Evolutionary conservation across 2,797 vertebrate genomes (phyloP), one percentile per base, ranked within the genome.

Genomic region (Rhinichthys osculus): DNA sequence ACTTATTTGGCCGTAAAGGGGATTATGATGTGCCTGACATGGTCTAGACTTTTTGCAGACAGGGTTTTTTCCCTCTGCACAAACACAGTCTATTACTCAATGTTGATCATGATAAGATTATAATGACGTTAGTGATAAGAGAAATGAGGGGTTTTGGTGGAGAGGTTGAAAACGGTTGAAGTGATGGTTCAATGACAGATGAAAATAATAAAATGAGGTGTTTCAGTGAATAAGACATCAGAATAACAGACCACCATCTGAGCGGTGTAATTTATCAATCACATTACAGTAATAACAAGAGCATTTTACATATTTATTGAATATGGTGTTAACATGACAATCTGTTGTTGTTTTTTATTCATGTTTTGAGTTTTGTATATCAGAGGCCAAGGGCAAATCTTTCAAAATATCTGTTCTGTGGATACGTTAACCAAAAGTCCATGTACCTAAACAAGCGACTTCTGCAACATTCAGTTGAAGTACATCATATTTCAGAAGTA

Each of bases 41-140:
- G 19, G 71, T 50, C 27, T 78, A 35, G 73, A 84, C 35, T 33
- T 67, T 47, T 78, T 77, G 35, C n/a, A 40, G 62, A 77, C 23
- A 27, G 10, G 11, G 9, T 79, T 72, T 62, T 38, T 85, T 73
- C 2, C 40, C 52, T 80, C 52, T 72, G 40, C 30, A 50, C 40
- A 79, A 50, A 64, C 35, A 13, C 35, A 13, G 9, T 52, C 50
- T 57, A 19, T 85, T 85, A 52, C 67, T 72, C 69, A 85, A 81
- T 52, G 7, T 17, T 50, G 40, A 66, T 62, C 57, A 21, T 64
- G 78, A 85, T 73, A 85, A 85, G 50, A 85, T 77, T 13, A 84
- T 57, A 44, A 21, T 69, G 47, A 44, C 19, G 16, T 82, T 82
- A 38, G 66, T 57, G 80, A 57, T 71, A 42, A 59, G 67, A 44